Percentiles rank a stretch among this genome's conserved stretches.
phyloP scores from a whole-genome alignment of 2,113 vertebrate species.

The Mirza zaza region DNA sequence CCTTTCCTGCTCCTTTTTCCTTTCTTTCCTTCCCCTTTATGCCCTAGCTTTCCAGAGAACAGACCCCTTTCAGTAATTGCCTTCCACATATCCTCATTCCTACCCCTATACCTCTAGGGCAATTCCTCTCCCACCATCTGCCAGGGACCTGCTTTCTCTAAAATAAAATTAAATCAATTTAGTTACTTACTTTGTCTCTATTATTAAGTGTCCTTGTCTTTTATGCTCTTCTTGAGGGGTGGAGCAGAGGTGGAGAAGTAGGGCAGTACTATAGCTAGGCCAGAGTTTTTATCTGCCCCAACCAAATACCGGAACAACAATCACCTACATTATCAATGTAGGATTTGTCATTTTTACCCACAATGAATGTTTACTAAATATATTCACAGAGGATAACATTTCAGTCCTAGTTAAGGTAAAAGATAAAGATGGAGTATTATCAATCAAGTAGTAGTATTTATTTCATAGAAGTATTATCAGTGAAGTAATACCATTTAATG shows the following conservation, averaged over 20 bases:
- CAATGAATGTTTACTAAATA: constrained; percentile 4
- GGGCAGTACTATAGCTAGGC: neutral
- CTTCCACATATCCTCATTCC: neutral
- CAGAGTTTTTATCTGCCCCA: neutral
- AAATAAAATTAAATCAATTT: neutral
- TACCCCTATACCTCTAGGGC: no score
- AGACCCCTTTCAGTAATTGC: neutral
- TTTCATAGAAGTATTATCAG: neutral
- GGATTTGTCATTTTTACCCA: neutral
- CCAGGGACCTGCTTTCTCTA: neutral
- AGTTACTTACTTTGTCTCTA: neutral
- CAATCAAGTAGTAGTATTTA: neutral
- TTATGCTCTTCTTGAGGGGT: neutral
- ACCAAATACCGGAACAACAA: neutral
- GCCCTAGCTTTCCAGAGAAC: neutral
- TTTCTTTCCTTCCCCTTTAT: neutral
- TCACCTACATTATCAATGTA: neutral
- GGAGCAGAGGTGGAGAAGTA: neutral
- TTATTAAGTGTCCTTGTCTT: neutral
- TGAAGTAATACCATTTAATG: neutral
- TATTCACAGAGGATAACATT: neutral
- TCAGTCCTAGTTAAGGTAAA: neutral
- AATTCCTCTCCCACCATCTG: neutral
- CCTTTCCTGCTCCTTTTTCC: neutral
- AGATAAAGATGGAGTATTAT: neutral